These are phyloP conservation scores for Leucozona laternaria DNA, from an alignment of 2,888 invertebrate genomes.

Conservation along the genomic window DNA sequence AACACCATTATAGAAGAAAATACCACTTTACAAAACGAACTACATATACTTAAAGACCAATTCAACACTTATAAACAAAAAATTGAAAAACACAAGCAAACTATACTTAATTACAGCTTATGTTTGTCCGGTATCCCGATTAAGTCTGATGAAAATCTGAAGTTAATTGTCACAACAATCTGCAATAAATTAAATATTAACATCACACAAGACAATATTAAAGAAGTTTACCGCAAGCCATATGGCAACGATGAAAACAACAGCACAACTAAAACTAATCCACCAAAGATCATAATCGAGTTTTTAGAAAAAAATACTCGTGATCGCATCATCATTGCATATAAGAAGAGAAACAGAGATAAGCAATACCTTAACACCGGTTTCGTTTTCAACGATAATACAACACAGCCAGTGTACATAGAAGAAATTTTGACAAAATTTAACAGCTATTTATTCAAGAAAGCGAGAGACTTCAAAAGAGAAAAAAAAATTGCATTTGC, in stretches of 20 bases:
- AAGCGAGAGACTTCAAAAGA: too few species aligned
- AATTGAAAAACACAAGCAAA: too few species aligned
- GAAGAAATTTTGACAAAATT: too few species aligned
- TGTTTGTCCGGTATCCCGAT: not conserved
- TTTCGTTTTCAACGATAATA: too few species aligned
- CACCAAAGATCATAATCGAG: slow-evolving; percentile 3
- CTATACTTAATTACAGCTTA: not conserved
- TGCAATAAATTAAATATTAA: not conserved
- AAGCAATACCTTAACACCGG: slow-evolving; percentile 1
- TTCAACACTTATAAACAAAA: too few species aligned
- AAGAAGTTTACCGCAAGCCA: not conserved
- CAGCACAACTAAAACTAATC: not conserved
- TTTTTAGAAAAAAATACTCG: slow-evolving; percentile 4
- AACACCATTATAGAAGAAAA: not conserved
- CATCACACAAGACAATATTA: not conserved
- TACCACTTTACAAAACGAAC: not conserved
- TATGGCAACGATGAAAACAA: slow-evolving; percentile 9
- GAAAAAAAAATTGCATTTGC: too few species aligned
- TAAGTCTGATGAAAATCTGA: not conserved
- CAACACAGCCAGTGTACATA: too few species aligned
- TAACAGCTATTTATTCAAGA: too few species aligned
- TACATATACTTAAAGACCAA: not conserved
- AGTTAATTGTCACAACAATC: not conserved
- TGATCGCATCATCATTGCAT: slow-evolving; percentile 5
- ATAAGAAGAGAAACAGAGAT: not conserved